Evolutionary conservation across 2,113 vertebrate species (phyloP), one percentile per base, ranked within the genome.

Genomic region (Podilymbus podiceps): DNA sequence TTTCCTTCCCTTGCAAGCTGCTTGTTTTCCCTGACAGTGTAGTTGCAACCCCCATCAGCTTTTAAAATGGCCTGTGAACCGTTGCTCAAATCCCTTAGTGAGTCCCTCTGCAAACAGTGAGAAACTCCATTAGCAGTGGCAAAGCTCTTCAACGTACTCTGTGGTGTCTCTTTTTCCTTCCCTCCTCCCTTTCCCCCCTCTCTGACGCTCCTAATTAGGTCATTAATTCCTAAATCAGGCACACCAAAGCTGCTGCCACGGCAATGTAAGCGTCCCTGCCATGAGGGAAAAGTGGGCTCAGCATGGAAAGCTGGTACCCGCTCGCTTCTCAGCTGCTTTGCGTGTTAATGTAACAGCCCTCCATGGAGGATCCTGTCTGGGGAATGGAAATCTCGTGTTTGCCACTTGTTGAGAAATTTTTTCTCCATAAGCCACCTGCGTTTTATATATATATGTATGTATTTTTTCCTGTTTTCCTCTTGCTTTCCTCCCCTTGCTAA

Each of bases 161-260:
- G 15, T 56, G n/a, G 35, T 28, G 6, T 53, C 64, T 44, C 68
- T 58, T 80, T 66, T 80, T 38, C 75, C 23, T 46, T 89, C 77
- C 63, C 42, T 88, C 64, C 55, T 73, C 60, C 24, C 20, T 60
- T 80, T 72, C 33, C 17, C 17, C 40, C 9, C 27, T 80, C 69
- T 82, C 72, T 58, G 63, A 68, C 0, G 5, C 60, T 88, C 69
- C 87, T 95, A 87, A 90, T 94, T 74, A 90, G 85, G 73, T 89
- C 71, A 66, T 89, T 92, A 96, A 81, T 81, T 95, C 92, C 92
- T 92, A 77, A 94, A 90, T 96, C 83, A 89, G 92, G 63, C 80
- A 8, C 87, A 44, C 62, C 71, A 60, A 82, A 74, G 50, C 85
- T 88, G 79, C 90, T 86, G 73, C 71, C 88, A 62, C 15, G 3